Evolutionary conservation across 2,797 vertebrate genomes (phyloP).

Genomic region (Choloepus didactylus): DNA sequence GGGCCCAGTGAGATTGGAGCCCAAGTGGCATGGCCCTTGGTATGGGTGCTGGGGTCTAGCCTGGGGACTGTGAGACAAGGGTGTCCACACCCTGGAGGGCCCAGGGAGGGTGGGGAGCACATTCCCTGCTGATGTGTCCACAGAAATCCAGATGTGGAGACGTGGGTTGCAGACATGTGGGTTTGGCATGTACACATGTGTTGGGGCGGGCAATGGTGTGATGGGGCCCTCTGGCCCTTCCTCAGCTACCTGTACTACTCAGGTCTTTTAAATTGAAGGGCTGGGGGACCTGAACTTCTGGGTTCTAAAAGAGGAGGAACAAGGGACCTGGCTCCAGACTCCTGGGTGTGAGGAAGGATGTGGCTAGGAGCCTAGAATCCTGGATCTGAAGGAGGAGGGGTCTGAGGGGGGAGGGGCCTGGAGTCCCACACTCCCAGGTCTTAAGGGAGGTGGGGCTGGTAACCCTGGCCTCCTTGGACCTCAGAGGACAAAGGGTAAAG

Average conservation of each 20-base stretch:
- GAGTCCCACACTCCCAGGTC: background rate
- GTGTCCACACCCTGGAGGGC: background rate
- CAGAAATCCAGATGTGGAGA: background rate
- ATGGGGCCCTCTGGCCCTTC: background rate
- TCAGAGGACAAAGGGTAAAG: background rate
- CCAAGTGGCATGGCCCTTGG: background rate
- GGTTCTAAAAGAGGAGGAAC: background rate
- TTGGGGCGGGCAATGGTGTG: background rate
- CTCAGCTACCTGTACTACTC: background rate
- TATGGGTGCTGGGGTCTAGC: background rate
- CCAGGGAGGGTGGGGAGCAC: background rate
- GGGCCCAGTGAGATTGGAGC: constrained; percentile 1
- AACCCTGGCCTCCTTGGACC: background rate
- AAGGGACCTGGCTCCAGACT: background rate
- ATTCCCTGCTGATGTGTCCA: background rate
- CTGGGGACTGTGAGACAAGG: background rate
- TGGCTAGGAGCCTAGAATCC: background rate
- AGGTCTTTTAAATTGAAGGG: background rate
- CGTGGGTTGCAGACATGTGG: background rate
- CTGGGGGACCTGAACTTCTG: background rate
- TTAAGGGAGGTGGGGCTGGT: background rate
- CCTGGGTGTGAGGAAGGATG: background rate
- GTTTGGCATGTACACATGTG: background rate
- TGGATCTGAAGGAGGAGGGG: background rate
- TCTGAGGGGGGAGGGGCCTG: background rate